A percentile compares a stretch with the other conserved stretches of the same genome.
Conservation (phyloP, 2,797 vertebrate species). For the Erpetoichthys calabaricus region DNA sequence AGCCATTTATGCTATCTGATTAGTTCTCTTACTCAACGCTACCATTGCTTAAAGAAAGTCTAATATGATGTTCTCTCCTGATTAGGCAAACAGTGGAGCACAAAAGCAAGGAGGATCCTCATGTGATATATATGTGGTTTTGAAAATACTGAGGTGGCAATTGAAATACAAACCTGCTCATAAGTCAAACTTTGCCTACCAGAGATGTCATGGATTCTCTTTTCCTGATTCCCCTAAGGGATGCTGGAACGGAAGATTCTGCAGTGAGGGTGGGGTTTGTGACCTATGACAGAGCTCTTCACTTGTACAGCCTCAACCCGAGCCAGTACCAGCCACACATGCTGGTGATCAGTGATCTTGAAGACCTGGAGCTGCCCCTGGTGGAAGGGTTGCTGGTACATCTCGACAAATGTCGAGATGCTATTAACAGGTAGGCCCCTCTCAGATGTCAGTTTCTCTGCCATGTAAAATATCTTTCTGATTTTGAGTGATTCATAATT, state of each 20-base stretch:
- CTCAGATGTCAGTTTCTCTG: neutral
- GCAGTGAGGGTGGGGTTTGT: slow-evolving; percentile 50
- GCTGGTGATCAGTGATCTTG: slow-evolving; percentile 52
- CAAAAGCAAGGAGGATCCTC: too few species aligned
- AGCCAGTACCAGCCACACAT: slow-evolving; percentile 53
- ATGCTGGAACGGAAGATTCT: slow-evolving; percentile 16
- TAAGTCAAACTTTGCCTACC: too few species aligned
- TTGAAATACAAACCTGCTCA: too few species aligned
- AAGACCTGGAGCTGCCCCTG: slow-evolving; percentile 52
- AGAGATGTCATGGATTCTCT: neutral
- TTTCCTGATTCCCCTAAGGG: slow-evolving; percentile 23
- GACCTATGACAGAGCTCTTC: slow-evolving; percentile 53
- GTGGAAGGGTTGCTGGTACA: slow-evolving; percentile 53
- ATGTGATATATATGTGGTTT: too few species aligned
- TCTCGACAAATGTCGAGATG: slow-evolving; percentile 38
- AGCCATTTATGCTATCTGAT: too few species aligned
- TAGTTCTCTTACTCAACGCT: too few species aligned
- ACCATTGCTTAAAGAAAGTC: too few species aligned
- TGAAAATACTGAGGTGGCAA: too few species aligned
- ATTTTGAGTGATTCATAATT: too few species aligned
- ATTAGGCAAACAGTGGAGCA: too few species aligned
- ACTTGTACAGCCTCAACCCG: slow-evolving; percentile 55
- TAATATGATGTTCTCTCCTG: too few species aligned
- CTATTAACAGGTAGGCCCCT: slow-evolving; percentile 33
- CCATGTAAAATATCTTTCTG: neutral